Percentiles rank a stretch among this genome's conserved stretches.
phyloP scores from a whole-genome alignment of 2,797 vertebrate species.

The Bradypodion pumilum region DNA sequence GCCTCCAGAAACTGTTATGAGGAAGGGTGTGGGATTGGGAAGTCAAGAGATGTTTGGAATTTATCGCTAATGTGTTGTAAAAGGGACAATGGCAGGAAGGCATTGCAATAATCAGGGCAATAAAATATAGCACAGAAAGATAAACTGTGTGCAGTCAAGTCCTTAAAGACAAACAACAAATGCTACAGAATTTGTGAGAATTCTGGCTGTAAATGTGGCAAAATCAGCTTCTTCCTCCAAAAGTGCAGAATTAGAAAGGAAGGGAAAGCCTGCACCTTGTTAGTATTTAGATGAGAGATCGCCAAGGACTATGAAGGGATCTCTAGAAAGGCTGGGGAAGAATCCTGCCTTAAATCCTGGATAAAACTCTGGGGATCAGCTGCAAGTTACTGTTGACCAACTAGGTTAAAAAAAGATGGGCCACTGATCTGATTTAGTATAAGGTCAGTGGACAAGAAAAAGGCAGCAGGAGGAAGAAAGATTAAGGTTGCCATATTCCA shows the following conservation, averaged over 20 bases:
- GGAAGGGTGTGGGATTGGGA: background rate
- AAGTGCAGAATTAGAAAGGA: background rate
- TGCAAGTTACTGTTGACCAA: too few relatives aligned
- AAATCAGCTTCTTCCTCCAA: background rate
- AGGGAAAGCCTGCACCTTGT: background rate
- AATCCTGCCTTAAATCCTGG: too few relatives aligned
- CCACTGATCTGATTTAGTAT: too few relatives aligned
- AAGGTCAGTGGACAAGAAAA: too few relatives aligned
- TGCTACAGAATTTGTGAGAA: background rate
- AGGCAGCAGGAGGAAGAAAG: too few relatives aligned
- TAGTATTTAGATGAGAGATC: too few relatives aligned
- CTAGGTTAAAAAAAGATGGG: too few relatives aligned
- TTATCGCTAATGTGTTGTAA: background rate
- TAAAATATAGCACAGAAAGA: slow-evolving; percentile 15
- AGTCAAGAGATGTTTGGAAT: background rate
- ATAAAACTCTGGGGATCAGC: too few relatives aligned
- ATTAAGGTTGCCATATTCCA: too few relatives aligned
- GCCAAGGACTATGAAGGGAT: too few relatives aligned
- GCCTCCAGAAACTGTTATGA: background rate
- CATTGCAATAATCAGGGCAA: slow-evolving; percentile 35
- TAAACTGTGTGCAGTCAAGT: background rate
- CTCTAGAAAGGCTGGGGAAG: too few relatives aligned
- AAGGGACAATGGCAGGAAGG: background rate
- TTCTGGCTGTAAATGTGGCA: background rate
- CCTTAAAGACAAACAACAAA: slow-evolving; percentile 19